These are phyloP conservation scores for Rhadina sibilatrix DNA, from an alignment of 2,113 vertebrate genomes.

Conservation along the genomic window DNA sequence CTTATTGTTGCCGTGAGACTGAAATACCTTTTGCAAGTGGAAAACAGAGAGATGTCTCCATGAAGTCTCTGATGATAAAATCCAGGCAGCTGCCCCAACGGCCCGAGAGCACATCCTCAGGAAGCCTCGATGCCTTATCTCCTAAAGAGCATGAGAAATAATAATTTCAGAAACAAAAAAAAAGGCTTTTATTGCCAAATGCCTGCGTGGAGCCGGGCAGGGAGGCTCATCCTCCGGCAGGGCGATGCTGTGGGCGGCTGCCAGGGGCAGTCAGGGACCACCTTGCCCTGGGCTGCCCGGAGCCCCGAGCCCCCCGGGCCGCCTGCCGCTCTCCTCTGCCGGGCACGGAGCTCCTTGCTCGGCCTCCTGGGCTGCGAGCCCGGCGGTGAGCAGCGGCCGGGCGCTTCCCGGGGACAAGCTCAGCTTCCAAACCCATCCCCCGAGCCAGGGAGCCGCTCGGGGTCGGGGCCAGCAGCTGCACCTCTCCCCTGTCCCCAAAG, in stretches of 20 bases:
- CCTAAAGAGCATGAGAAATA: background rate
- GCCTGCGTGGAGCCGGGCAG: background rate
- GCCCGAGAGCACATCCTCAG: constrained; percentile 71
- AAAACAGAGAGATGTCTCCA: constrained; percentile 72
- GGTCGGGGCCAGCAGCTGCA: background rate
- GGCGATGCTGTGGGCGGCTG: background rate
- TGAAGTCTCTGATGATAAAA: constrained; percentile 71
- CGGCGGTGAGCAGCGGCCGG: background rate
- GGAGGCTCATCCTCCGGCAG: background rate
- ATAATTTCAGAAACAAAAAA: background rate
- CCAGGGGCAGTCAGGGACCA: background rate
- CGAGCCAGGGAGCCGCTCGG: background rate
- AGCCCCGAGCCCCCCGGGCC: background rate
- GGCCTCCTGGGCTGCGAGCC: background rate
- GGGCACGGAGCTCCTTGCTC: background rate
- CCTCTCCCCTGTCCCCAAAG: background rate
- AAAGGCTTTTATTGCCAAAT: background rate
- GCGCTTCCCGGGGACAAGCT: background rate
- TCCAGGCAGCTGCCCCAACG: constrained; percentile 29
- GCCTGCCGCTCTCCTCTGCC: background rate
- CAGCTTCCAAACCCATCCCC: background rate
- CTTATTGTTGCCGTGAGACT: constrained; percentile 72
- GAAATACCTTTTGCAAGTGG: constrained; percentile 76
- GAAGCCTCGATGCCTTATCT: constrained; percentile 72
- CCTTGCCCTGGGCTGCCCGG: no score